These are phyloP conservation scores for Chionis minor DNA, from an alignment of 2,113 vertebrate genomes.

Conservation along the genomic window DNA sequence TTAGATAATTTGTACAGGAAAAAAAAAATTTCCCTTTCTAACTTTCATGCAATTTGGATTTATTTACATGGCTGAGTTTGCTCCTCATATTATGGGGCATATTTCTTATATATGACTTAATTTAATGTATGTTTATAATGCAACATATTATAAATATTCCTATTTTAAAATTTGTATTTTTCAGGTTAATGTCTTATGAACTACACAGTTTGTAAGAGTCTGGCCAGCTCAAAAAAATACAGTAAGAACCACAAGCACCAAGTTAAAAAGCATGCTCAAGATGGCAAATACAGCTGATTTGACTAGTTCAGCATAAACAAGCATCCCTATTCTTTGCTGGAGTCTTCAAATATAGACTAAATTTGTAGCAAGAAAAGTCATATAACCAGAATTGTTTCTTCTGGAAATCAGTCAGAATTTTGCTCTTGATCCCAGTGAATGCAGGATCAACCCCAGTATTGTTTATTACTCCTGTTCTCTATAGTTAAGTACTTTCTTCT, in stretches of 20 bases:
- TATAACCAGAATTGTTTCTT: background rate
- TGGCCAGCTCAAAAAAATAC: background rate
- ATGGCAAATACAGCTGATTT: background rate
- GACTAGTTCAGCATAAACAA: background rate
- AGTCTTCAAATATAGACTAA: background rate
- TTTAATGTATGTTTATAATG: background rate
- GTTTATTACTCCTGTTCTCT: background rate
- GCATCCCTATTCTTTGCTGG: background rate
- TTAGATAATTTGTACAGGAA: background rate
- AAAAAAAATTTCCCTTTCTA: background rate
- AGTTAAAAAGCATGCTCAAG: background rate
- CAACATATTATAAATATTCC: background rate
- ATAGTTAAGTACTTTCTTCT: background rate
- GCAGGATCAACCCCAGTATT: background rate
- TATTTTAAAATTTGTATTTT: background rate
- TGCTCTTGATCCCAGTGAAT: background rate
- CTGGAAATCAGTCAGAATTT: background rate
- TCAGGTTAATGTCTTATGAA: background rate
- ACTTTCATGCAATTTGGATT: background rate
- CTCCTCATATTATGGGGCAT: background rate
- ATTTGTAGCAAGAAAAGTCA: background rate
- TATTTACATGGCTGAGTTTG: background rate
- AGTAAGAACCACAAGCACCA: background rate
- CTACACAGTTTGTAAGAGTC: background rate
- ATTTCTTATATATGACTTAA: background rate